phyloP scores from a whole-genome alignment of 2,113 vertebrate species.

The Thamnaconus septentrionalis region DNA sequence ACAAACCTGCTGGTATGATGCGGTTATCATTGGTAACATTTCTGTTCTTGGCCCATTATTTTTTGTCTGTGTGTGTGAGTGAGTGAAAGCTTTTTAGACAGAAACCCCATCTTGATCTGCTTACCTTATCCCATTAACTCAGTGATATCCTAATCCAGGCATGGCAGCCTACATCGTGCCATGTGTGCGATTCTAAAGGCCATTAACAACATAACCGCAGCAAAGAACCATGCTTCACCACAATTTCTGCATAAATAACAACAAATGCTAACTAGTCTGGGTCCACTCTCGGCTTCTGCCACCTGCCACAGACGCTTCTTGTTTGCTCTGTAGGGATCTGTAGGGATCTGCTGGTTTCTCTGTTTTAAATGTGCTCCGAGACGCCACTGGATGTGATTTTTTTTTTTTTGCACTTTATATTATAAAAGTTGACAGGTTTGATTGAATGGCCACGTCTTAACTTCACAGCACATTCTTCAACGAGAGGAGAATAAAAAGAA shows the following conservation, averaged over 20 bases:
- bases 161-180: constrained; percentile 4
- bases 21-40: background rate
- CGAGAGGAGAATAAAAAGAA: constrained; percentile 14
- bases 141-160: constrained; percentile 36
- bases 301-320: too few species aligned
- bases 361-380: too few species aligned
- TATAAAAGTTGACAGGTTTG: too few species aligned
- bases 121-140: constrained; percentile 49
- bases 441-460: background rate
- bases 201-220: background rate
- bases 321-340: too few species aligned
- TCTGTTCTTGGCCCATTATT: background rate
- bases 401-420: too few species aligned
- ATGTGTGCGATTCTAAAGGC: constrained; percentile 8
- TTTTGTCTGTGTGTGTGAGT: constrained; percentile 5
- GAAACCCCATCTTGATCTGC: constrained; percentile 30
- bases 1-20: background rate
- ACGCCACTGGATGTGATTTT: too few species aligned
- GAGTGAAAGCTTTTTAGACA: constrained; percentile 10
- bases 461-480: constrained; percentile 22
- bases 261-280: background rate
- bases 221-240: too few species aligned
- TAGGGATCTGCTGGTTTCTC: too few species aligned
- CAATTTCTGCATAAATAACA: background rate
- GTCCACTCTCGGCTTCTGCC: too few species aligned